Conservation (phyloP, 2,888 invertebrate genomes). For the Cephus runcator region DNA sequence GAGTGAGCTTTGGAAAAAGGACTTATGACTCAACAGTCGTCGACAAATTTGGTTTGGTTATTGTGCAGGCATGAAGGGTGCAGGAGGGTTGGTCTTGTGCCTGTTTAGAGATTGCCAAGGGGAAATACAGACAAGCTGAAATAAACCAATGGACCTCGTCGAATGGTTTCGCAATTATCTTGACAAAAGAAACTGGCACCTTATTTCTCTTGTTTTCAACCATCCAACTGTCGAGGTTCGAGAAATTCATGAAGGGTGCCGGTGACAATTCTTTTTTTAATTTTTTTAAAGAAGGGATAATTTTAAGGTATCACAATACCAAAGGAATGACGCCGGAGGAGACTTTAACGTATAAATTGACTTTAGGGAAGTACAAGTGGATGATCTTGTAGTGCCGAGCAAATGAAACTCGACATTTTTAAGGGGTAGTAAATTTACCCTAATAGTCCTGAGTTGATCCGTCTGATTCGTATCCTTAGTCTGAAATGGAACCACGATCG, state of each 20-base stretch:
- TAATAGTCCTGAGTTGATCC: too few species aligned
- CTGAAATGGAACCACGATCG: too few species aligned
- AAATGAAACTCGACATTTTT: not conserved
- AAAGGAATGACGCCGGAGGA: not conserved
- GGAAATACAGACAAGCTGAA: not conserved
- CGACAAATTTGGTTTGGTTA: not conserved
- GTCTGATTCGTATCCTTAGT: too few species aligned
- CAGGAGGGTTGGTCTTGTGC: not conserved
- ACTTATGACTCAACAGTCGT: not conserved
- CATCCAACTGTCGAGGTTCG: not conserved
- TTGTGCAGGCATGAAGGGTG: not conserved
- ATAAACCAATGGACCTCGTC: not conserved
- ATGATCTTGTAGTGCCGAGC: not conserved
- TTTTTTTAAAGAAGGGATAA: not conserved
- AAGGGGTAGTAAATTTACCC: too few species aligned
- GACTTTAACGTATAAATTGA: not conserved
- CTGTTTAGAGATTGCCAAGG: not conserved
- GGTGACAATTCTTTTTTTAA: not conserved
- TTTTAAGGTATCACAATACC: not conserved
- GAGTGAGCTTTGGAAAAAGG: not conserved
- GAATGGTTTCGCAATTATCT: not conserved
- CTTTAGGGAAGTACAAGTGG: not conserved
- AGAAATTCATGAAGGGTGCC: not conserved
- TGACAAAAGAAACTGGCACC: not conserved
- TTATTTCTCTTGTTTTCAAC: not conserved